Base-by-base conservation (phyloP, 2,113 vertebrate genomes). In the Thamnophis sirtalis region DNA sequence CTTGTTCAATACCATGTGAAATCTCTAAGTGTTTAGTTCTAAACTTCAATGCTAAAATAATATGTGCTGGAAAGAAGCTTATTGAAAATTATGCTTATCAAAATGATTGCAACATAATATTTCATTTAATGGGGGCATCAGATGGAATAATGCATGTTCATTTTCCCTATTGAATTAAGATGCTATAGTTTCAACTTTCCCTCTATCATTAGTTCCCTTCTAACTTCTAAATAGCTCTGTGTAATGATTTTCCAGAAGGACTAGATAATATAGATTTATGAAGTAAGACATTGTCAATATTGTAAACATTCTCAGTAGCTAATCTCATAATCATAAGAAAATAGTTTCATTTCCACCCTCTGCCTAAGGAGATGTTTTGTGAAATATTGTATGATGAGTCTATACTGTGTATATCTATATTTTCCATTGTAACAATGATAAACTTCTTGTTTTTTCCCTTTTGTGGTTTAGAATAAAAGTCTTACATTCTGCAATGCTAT, bases 1-100 rank as follows among this genome's bases (percentile, higher is more conserved):
- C 91, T 96, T 94, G 90, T 93, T 96, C 97, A 97, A 97, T 97
- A 95, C 95, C 93, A 95, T 8, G 0, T 96, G 96, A 96, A 93
- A 87, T 97, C 89, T 97, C 93, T 87, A 56, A 53, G 93, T 95
- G 56, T 97, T 97, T 95, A 95, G 50, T 93, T 93, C 89, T 94
- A 97, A 97, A 96, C 91, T 10, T 94, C 6, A 94, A 94, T 92
- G 89, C 38, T 92, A 93, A 92, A 96, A 91, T 92, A 90, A 94
- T 90, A 80, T 90, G 73, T 43, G 91, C 48, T 80, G 50, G 86
- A 95, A 95, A 94, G 73, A 86, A 58, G 92, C 89, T 93, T 63
- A 63, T 63, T 63, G 60, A 63, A 28, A 63, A 63, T 63, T 91
- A 95, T 95, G 50, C 53, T 96, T 95, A 97, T 96, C 15, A 94